Percentiles rank a stretch among this genome's conserved stretches.
Conservation (phyloP, 2,113 vertebrate genomes). For the Oplegnathus fasciatus region DNA sequence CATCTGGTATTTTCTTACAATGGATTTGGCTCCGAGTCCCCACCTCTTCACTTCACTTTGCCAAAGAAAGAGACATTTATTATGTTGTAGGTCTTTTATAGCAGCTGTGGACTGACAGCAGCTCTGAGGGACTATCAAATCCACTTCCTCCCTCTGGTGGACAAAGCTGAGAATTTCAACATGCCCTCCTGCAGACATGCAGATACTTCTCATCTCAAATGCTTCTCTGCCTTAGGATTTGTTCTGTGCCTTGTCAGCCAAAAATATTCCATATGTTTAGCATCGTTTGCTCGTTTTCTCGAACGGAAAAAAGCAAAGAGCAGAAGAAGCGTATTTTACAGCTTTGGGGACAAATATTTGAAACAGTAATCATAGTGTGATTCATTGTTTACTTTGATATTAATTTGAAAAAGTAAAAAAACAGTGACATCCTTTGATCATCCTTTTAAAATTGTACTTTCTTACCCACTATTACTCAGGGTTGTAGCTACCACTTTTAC, state of each 20-base stretch:
- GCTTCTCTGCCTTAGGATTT: background rate
- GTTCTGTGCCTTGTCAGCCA: background rate
- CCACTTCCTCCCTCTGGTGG: slow-evolving; percentile 74
- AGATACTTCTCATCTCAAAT: background rate
- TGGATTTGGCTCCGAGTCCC: background rate
- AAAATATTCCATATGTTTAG: background rate
- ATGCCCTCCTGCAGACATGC: background rate
- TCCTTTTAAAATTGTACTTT: background rate
- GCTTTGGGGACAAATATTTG: background rate
- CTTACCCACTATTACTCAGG: background rate
- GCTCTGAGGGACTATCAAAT: slow-evolving; percentile 16
- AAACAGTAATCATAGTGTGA: background rate
- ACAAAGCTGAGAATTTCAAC: slow-evolving; percentile 46
- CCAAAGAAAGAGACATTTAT: slow-evolving; percentile 32
- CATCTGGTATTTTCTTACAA: background rate
- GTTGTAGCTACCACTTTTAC: background rate
- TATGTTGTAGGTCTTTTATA: background rate
- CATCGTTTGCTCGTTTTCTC: background rate
- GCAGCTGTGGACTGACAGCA: background rate
- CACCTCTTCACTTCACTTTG: slow-evolving; percentile 13
- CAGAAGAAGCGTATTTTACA: background rate
- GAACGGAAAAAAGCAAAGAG: too few relatives aligned
- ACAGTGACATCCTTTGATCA: background rate
- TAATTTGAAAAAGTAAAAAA: background rate
- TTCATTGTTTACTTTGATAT: background rate